A percentile compares a stretch with the other conserved stretches of the same genome.
Conservation (phyloP, 2,113 vertebrate species). For the Halcyon malimbica region DNA sequence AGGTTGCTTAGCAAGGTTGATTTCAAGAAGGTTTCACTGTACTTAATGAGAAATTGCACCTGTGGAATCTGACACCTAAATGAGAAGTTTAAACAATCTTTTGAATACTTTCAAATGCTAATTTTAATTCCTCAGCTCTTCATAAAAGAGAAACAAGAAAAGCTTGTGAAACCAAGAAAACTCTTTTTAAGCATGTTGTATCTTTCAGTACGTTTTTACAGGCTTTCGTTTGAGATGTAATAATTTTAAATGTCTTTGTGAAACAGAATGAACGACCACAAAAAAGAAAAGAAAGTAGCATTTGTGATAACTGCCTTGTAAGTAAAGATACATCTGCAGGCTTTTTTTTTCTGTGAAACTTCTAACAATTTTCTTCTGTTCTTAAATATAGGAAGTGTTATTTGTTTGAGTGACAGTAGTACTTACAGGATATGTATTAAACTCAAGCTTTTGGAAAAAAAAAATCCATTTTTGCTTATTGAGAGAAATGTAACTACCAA, state of each 20-base stretch:
- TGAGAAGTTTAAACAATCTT: slow-evolving; percentile 66
- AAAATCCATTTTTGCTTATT: neutral
- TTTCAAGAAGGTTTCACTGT: slow-evolving; percentile 52
- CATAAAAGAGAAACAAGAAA: slow-evolving; percentile 84
- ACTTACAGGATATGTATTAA: neutral
- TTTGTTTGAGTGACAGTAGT: neutral
- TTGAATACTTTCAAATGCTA: slow-evolving; percentile 84
- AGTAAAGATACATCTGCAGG: slow-evolving; percentile 60
- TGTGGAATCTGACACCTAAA: slow-evolving; percentile 67
- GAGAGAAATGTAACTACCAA: neutral
- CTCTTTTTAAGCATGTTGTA: slow-evolving; percentile 73
- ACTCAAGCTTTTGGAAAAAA: neutral
- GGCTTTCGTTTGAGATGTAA: slow-evolving; percentile 73
- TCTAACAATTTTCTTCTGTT: slow-evolving; percentile 55
- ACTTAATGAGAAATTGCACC: slow-evolving; percentile 68
- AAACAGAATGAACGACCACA: slow-evolving; percentile 76
- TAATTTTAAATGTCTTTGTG: slow-evolving; percentile 68
- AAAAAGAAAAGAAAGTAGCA: slow-evolving; percentile 83
- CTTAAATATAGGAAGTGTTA: neutral
- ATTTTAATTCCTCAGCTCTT: slow-evolving; percentile 79
- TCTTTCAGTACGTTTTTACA: slow-evolving; percentile 77
- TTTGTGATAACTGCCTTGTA: slow-evolving; percentile 72
- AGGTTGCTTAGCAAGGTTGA: slow-evolving; percentile 13
- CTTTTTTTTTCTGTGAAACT: slow-evolving; percentile 46
- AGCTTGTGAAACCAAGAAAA: slow-evolving; percentile 83